These are phyloP conservation scores for Xestia xanthographa DNA, from an alignment of 2,888 invertebrate species.

Conservation along the genomic window DNA sequence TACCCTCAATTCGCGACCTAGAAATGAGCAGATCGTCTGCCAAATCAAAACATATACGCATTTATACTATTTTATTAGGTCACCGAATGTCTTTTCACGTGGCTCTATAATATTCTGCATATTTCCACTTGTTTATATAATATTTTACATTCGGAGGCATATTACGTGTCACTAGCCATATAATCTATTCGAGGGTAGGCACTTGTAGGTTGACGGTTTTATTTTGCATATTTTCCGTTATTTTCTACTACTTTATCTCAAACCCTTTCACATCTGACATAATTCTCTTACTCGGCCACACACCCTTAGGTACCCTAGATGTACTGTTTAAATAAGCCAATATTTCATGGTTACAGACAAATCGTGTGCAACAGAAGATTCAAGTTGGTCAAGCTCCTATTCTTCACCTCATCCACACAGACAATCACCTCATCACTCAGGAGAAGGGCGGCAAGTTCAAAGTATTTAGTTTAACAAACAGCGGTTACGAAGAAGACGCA, in stretches of 20 bases:
- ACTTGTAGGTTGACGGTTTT: not conserved
- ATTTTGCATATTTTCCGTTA: not conserved
- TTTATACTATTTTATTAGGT: conserved; percentile 54
- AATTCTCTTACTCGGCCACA: not conserved
- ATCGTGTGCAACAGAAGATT: conserved; percentile 92
- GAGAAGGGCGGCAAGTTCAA: conserved; percentile 93
- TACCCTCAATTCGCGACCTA: conserved; percentile 86
- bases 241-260: not conserved
- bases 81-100: conserved; percentile 37
- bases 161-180: not conserved
- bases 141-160: not conserved
- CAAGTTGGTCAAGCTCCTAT: conserved; percentile 92
- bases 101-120: conserved; percentile 13
- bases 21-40: conserved; percentile 70
- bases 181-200: not conserved
- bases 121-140: conserved; percentile 4
- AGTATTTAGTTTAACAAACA: conserved; percentile 91
- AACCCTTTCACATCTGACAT: not conserved
- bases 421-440: conserved; percentile 92
- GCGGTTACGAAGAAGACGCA: conserved; percentile 91
- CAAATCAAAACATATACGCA: conserved; percentile 61
- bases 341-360: conserved; percentile 90
- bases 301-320: too few species aligned
- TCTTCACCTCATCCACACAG: conserved; percentile 91
- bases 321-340: not conserved